These are phyloP conservation scores for Lepus townsendii DNA, from an alignment of 2,797 vertebrate species.

Conservation along the genomic window DNA sequence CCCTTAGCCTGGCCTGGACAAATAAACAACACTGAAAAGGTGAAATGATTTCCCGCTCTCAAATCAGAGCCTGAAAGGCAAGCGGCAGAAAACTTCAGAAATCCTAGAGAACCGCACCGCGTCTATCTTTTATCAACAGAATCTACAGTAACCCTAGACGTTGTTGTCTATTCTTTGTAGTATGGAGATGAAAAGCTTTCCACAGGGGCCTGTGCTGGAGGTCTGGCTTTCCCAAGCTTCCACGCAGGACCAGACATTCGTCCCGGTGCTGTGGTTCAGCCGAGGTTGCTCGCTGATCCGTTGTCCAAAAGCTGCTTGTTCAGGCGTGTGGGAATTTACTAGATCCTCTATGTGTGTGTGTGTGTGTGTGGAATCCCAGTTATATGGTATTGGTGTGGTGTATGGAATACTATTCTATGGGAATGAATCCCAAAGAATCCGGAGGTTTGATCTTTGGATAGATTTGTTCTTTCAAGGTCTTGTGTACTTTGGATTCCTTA, in stretches of 20 bases:
- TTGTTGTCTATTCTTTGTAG: background rate
- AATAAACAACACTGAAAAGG: conserved; percentile 64
- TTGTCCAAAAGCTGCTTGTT: background rate
- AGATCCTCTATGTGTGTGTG: background rate
- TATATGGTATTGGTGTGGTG: too few species aligned
- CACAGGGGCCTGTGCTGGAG: background rate
- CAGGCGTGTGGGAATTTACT: background rate
- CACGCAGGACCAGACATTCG: background rate
- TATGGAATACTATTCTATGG: background rate
- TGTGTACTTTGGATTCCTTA: background rate
- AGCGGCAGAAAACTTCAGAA: conserved; percentile 36
- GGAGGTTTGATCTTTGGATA: background rate
- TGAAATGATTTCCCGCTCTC: conserved; percentile 38
- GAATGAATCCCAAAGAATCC: background rate
- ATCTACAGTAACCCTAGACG: background rate
- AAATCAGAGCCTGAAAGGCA: conserved; percentile 21
- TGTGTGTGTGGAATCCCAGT: too few species aligned
- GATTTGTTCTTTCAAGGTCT: conserved; percentile 28
- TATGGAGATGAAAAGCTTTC: background rate
- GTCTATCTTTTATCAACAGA: background rate
- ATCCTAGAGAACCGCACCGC: background rate
- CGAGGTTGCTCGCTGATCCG: background rate
- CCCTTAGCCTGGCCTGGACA: background rate
- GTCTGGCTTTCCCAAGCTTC: background rate
- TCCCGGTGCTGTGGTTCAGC: background rate